Evolutionary conservation across 1,140 invertebrate genomes (phyloP).

Genomic region (Zaprionus inermis): DNA sequence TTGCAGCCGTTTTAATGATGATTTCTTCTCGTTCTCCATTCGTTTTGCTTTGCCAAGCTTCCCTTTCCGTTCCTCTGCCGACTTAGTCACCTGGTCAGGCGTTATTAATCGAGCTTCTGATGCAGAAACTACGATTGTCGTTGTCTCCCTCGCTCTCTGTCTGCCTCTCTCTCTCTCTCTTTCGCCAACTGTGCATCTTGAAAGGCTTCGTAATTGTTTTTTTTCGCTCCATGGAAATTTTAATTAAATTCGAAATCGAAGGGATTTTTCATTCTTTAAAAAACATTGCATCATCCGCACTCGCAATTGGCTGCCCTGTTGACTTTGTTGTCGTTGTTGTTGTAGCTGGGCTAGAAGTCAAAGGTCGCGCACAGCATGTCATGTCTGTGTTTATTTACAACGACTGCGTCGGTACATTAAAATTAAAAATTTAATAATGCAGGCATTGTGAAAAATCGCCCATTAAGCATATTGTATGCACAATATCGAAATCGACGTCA

Average conservation of each 20-base stretch:
- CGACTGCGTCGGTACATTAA: slow-evolving; percentile 45
- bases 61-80: slow-evolving; percentile 45
- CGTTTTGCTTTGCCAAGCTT: slow-evolving; percentile 22
- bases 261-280: background rate
- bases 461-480: slow-evolving; percentile 63
- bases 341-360: background rate
- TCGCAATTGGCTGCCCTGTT: slow-evolving; percentile 2
- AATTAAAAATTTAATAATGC: slow-evolving; percentile 71
- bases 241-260: slow-evolving; percentile 62
- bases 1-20: slow-evolving; percentile 35
- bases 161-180: slow-evolving; percentile 16
- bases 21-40: slow-evolving; percentile 45
- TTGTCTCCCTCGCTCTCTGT: slow-evolving; percentile 4
- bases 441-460: slow-evolving; percentile 13
- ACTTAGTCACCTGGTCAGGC: slow-evolving; percentile 69
- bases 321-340: background rate
- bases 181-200: slow-evolving; percentile 38
- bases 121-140: slow-evolving; percentile 60
- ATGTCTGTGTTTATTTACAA: background rate
- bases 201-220: slow-evolving; percentile 66
- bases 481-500: slow-evolving; percentile 27
- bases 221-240: slow-evolving; percentile 68
- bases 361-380: background rate
- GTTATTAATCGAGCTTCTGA: slow-evolving; percentile 78
- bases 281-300: slow-evolving; percentile 16